Conservation (phyloP, 2,888 invertebrate genomes). For the Ligdia adustata region DNA sequence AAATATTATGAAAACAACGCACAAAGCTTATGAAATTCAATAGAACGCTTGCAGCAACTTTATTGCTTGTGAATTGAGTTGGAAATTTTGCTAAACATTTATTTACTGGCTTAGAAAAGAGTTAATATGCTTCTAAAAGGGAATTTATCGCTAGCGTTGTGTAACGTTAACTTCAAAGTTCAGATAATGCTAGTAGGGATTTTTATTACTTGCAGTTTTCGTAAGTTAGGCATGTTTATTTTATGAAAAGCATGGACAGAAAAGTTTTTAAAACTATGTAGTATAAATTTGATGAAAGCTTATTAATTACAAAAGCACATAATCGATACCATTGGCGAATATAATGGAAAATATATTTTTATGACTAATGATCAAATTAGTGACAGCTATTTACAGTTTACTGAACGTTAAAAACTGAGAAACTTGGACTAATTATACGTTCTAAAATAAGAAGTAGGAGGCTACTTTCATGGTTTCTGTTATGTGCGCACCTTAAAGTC, state of each 20-base stretch:
- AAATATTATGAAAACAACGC: conserved; percentile 27
- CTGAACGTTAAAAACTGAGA: no score
- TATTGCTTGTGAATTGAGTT: conserved; percentile 17
- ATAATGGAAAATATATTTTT: no score
- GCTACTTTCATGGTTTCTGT: no score
- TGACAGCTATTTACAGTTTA: no score
- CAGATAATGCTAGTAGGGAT: background rate
- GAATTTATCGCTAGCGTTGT: conserved; percentile 2
- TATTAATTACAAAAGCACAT: no score
- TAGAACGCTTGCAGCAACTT: conserved; percentile 16
- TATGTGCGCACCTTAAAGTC: no score
- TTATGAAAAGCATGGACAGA: no score
- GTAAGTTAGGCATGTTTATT: background rate
- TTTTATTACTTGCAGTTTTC: background rate
- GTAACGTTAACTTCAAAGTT: conserved; percentile 1
- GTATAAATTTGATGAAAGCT: background rate
- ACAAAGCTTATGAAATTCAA: conserved; percentile 21
- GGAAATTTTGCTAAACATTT: conserved; percentile 18
- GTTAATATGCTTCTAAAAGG: conserved; percentile 5
- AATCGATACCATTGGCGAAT: no score
- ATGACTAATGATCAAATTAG: no score
- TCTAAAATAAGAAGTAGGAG: no score
- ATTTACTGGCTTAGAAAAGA: conserved; percentile 13
- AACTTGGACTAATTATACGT: no score
- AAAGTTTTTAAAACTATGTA: background rate